A percentile compares a stretch with the other conserved stretches of the same genome.
phyloP scores from a whole-genome alignment of 2,113 vertebrate species.

The Zosterops borbonicus region DNA sequence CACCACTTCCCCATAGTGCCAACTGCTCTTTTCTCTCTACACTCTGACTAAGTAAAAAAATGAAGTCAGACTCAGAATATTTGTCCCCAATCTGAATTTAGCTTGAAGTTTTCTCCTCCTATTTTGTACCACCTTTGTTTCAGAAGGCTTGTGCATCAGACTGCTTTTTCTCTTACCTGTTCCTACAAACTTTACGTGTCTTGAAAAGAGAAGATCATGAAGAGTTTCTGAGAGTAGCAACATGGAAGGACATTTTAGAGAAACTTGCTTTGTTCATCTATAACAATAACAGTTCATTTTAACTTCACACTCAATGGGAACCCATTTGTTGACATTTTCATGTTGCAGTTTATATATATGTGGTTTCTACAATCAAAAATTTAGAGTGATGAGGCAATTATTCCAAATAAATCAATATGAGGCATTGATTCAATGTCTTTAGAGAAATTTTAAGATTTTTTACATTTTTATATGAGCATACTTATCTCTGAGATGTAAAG shows the following conservation, averaged over 20 bases:
- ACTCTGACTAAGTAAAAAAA: not conserved
- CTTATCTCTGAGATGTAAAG: not conserved
- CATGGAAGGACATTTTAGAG: not conserved
- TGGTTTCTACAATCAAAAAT: not conserved
- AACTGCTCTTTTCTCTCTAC: not conserved
- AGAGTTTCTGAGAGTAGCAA: not conserved
- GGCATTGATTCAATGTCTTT: not conserved
- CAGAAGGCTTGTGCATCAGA: not conserved
- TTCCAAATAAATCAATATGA: not conserved
- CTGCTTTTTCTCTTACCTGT: not conserved
- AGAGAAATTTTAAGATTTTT: not conserved
- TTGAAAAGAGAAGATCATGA: not conserved
- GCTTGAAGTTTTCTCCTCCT: not conserved
- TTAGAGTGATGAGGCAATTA: not conserved
- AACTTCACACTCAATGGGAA: not conserved
- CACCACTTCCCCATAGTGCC: rapidly evolving
- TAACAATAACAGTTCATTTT: not conserved
- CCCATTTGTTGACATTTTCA: not conserved
- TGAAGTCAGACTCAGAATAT: not conserved
- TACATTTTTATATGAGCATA: not conserved
- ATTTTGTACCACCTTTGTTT: not conserved
- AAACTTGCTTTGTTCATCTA: not conserved
- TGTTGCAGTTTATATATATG: not conserved
- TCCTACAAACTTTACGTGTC: not conserved
- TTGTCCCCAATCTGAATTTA: not conserved